phyloP scores from a whole-genome alignment of 1,140 invertebrate species.

The Wiebesia pumilae region DNA sequence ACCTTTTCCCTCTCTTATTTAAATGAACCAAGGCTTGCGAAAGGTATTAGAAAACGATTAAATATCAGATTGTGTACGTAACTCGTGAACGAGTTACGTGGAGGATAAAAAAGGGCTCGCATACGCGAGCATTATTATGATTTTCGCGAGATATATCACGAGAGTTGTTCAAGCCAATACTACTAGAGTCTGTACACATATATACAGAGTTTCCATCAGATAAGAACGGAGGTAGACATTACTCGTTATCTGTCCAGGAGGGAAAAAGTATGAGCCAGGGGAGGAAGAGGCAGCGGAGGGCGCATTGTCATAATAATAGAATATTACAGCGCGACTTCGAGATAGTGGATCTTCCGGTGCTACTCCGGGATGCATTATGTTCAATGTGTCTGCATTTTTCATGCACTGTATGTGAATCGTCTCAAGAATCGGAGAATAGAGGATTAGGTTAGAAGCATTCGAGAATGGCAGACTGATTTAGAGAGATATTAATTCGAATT shows the following conservation, averaged over 20 bases:
- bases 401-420: background rate
- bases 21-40: conserved; percentile 44
- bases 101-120: conserved; percentile 2
- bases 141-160: conserved; percentile 36
- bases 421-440: background rate
- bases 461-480: background rate
- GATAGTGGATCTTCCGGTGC: conserved; percentile 36
- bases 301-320: conserved; percentile 43
- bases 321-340: conserved; percentile 38
- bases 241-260: conserved; percentile 44
- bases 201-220: conserved; percentile 39
- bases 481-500: no score
- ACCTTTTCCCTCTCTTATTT: conserved; percentile 20
- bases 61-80: conserved; percentile 21
- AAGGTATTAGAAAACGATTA: conserved; percentile 49
- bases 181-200: background rate
- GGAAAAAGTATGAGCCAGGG: background rate
- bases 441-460: background rate
- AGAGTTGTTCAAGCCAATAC: background rate
- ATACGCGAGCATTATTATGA: conserved; percentile 26
- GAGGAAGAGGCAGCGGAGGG: background rate
- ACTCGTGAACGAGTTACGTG: background rate
- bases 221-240: conserved; percentile 41
- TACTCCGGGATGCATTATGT: background rate
- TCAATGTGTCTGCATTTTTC: background rate